These are phyloP conservation scores for Lordiphosa fenestrarum DNA, from an alignment of 2,888 invertebrate species.

Conservation along the genomic window DNA sequence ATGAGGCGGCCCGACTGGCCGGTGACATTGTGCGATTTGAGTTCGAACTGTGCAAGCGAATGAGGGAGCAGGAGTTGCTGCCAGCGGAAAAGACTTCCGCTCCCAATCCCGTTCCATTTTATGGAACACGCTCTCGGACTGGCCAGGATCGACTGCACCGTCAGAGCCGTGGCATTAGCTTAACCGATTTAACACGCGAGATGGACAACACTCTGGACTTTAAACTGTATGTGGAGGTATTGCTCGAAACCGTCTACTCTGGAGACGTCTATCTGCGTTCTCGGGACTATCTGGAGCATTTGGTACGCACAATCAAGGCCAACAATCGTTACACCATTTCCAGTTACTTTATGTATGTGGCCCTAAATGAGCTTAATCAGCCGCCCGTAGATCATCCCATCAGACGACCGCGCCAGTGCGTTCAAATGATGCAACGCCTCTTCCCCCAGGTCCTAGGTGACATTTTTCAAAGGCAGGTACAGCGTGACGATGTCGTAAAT, in stretches of 20 bases:
- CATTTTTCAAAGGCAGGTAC: conserved; percentile 61
- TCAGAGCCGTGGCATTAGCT: conserved; percentile 35
- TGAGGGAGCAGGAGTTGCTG: conserved; percentile 49
- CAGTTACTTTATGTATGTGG: conserved; percentile 75
- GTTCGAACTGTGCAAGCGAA: conserved; percentile 67
- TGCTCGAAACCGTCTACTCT: conserved; percentile 42
- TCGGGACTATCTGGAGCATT: conserved; percentile 60
- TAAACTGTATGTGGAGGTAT: conserved; percentile 64
- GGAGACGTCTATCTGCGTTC: conserved; percentile 64
- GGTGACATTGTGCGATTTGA: conserved; percentile 74
- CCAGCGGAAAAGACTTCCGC: not conserved
- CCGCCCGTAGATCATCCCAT: conserved; percentile 30
- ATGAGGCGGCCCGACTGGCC: conserved; percentile 62
- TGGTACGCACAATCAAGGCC: conserved; percentile 48
- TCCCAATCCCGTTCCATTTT: conserved; percentile 4
- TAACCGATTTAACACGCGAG: conserved; percentile 47
- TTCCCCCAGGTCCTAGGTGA: conserved; percentile 75
- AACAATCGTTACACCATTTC: conserved; percentile 59
- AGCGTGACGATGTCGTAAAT: conserved; percentile 40
- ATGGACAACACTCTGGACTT: conserved; percentile 64
- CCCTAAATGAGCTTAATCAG: conserved; percentile 51
- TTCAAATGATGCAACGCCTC: conserved; percentile 53
- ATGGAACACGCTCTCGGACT: conserved; percentile 32
- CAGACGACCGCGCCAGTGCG: conserved; percentile 57
- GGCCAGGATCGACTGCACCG: conserved; percentile 56